Base-by-base conservation (phyloP, 2,888 invertebrate genomes). In the Drosophila austrosaltans region DNA sequence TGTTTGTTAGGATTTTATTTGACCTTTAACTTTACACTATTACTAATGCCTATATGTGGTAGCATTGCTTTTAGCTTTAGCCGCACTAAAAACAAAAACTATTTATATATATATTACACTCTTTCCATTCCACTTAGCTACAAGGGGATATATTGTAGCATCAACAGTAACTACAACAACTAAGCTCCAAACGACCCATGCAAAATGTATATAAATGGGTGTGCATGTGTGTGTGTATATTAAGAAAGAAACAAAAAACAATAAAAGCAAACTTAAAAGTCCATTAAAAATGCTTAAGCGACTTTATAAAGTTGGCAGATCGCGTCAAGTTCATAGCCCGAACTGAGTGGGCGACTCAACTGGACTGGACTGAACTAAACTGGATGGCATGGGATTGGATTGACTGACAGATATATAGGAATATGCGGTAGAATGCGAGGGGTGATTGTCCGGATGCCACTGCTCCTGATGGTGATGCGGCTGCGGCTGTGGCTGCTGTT, bases 201-300 rank as follows among this genome's bases (percentile, higher is more conserved):
- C 57, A 57, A 57, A 57, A 57, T 57, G 20, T 59, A 53, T 54
- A 25, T 40, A 56, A 20, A 32, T 5, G 32, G 0, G 7, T 32
- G 5, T 32, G 7, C 22, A 3, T 8, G 36, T 36, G 10, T 22
- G 7, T 8, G 28, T 40, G 36, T 75, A 68, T 66, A 82, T 56
- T 16, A 1, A 10, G 32, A 39, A 66, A 66, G 58, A 66, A 84
- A 69, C 75, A 77, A 68, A 72, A 78, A 75, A 70, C 75, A 89
- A 76, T 81, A 72, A 86, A 89, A 84, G 68, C 79, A 69, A 78
- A 85, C 81, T 90, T 81, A 90, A 87, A 90, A 89, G 86, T 90
- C 89, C 89, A 89, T 90, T 89, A 87, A 90, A 90, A 90, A 76
- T 75, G 85, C 78, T 85, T 76, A 77, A 78, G 75, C 71, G 78